Evolutionary conservation across 2,888 invertebrate genomes (phyloP).

Genomic region (Thymelicus sylvestris): DNA sequence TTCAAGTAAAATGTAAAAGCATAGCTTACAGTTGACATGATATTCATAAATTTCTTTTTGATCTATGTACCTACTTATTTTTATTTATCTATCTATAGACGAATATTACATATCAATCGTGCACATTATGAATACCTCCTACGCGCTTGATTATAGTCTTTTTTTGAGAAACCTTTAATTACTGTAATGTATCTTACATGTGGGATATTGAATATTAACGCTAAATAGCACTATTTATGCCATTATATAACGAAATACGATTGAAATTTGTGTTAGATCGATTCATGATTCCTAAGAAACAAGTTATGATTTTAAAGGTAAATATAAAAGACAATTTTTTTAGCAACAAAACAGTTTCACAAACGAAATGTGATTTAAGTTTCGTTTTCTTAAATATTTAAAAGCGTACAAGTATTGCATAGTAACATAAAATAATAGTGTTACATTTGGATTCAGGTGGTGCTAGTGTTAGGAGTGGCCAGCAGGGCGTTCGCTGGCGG

Average conservation of each 20-base stretch:
- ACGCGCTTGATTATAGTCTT: slow-evolving; percentile 4
- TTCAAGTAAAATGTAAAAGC: too few species aligned
- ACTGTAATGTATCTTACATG: slow-evolving; percentile 44
- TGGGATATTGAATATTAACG: slow-evolving; percentile 57
- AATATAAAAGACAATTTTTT: neutral
- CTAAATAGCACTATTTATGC: slow-evolving; percentile 52
- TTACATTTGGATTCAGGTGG: slow-evolving; percentile 49
- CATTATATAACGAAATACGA: slow-evolving; percentile 31
- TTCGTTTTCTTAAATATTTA: too few species aligned
- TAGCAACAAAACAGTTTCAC: neutral
- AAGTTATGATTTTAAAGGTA: slow-evolving; percentile 37
- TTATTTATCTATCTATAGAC: slow-evolving; percentile 9
- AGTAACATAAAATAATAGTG: neutral
- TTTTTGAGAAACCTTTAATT: slow-evolving; percentile 48
- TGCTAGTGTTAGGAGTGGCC: slow-evolving; percentile 57
- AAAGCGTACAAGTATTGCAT: too few species aligned
- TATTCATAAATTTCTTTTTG: too few species aligned
- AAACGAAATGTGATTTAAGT: too few species aligned
- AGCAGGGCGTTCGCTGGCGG: slow-evolving; percentile 58
- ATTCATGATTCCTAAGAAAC: slow-evolving; percentile 26
- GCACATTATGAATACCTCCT: slow-evolving; percentile 4
- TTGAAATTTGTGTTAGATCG: slow-evolving; percentile 30
- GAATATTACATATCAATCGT: slow-evolving; percentile 1
- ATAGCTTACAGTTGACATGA: too few species aligned
- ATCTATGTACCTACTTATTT: too few species aligned